Evolutionary conservation across 1,140 invertebrate genomes (phyloP).

Genomic region (Zophobas atratus): DNA sequence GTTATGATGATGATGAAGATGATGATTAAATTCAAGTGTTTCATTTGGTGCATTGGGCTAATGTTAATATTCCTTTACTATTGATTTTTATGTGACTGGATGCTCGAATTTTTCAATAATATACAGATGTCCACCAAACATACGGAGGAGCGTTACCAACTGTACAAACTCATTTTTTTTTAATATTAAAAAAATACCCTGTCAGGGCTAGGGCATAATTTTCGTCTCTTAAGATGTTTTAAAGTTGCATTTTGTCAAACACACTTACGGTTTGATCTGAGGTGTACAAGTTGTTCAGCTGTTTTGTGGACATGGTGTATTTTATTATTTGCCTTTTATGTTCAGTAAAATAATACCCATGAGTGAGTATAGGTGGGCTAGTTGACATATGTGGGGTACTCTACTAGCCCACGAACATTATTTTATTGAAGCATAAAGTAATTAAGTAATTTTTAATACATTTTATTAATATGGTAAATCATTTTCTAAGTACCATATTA

Average conservation of each 20-base stretch:
- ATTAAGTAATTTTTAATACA: constrained; percentile 21
- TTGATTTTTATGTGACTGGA: constrained; percentile 38
- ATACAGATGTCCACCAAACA: constrained; percentile 40
- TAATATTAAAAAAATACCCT: constrained; percentile 9
- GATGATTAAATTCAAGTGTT: background rate
- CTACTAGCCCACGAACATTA: constrained; percentile 6
- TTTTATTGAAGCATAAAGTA: constrained; percentile 25
- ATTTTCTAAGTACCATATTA: constrained; percentile 23
- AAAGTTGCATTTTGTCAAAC: too few relatives aligned
- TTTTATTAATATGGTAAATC: constrained; percentile 39
- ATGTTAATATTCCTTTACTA: constrained; percentile 42
- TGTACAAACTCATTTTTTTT: constrained; percentile 29
- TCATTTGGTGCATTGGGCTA: constrained; percentile 49
- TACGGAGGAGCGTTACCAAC: background rate
- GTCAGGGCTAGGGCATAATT: background rate
- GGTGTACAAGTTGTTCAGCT: constrained; percentile 13
- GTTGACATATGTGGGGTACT: constrained; percentile 4
- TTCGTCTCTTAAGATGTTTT: too few relatives aligned
- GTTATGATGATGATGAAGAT: background rate
- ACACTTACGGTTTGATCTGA: too few relatives aligned
- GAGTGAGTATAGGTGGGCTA: background rate
- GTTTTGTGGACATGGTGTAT: constrained; percentile 40
- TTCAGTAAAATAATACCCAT: constrained; percentile 18
- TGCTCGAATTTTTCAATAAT: constrained; percentile 30
- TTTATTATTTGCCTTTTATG: constrained; percentile 13